phyloP scores from a whole-genome alignment of 2,888 invertebrate genomes.

The Agrochola circellaris region DNA sequence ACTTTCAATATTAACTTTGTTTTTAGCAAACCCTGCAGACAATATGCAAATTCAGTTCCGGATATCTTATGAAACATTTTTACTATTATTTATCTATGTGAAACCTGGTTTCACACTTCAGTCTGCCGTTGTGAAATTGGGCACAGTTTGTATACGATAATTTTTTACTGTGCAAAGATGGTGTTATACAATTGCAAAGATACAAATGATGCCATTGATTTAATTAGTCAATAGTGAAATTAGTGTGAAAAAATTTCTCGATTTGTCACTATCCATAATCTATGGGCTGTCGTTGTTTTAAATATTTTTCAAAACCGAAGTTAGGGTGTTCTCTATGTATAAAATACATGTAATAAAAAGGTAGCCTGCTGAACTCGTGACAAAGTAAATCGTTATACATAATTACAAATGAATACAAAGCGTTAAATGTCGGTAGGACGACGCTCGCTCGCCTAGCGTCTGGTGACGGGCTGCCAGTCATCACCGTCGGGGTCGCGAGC shows the following conservation, averaged over 20 bases:
- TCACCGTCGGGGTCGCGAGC: slow-evolving; percentile 90
- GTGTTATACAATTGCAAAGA: slow-evolving; percentile 4
- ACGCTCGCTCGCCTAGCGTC: slow-evolving; percentile 78
- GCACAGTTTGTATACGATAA: slow-evolving; percentile 12
- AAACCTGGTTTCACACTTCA: not conserved
- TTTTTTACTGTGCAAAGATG: not conserved
- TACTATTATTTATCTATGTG: not conserved
- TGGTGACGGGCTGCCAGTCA: slow-evolving; percentile 91
- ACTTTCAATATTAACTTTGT: slow-evolving; percentile 7
- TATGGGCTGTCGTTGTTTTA: not conserved
- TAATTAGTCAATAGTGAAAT: not conserved
- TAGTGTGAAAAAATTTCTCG: not conserved
- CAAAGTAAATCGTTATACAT: slow-evolving; percentile 49
- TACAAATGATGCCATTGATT: not conserved
- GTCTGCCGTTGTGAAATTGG: not conserved
- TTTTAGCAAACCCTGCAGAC: not conserved
- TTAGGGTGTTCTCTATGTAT: not conserved
- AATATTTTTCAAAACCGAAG: not conserved
- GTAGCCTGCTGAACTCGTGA: slow-evolving; percentile 54
- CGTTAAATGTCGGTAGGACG: slow-evolving; percentile 28
- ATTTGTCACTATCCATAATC: not conserved
- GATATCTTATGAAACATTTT: slow-evolving; percentile 6
- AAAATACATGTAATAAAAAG: not conserved
- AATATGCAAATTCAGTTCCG: slow-evolving; percentile 10
- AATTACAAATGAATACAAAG: slow-evolving; percentile 64